Conservation (phyloP, 2,113 vertebrate species). For the mouse (Mus musculus) region GRCm39 chr12:70778501-70779000, state of each 20-base stretch:
- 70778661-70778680: not conserved
- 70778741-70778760: not conserved
- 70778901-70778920: not conserved
- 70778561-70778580: not conserved
- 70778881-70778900: not conserved
- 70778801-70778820: conserved; percentile 26
- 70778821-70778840: not conserved
- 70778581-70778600: not conserved
- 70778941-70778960: conserved; percentile 38
- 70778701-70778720: not conserved
- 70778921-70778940: conserved; percentile 37
- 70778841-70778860: not conserved
- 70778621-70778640: not conserved
- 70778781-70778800: not conserved
- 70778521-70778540: not conserved
- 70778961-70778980: conserved; percentile 44
- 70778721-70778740: conserved; percentile 15
- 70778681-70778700: conserved; percentile 22
- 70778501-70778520: not conserved
- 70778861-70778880: not conserved
- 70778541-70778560: not conserved
- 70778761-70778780: conserved; percentile 35
- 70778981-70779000: not conserved
- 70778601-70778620: not conserved
- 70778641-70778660: not conserved